phyloP scores from a whole-genome alignment of 1,140 invertebrate genomes.

The Bombus consobrinus region DNA sequence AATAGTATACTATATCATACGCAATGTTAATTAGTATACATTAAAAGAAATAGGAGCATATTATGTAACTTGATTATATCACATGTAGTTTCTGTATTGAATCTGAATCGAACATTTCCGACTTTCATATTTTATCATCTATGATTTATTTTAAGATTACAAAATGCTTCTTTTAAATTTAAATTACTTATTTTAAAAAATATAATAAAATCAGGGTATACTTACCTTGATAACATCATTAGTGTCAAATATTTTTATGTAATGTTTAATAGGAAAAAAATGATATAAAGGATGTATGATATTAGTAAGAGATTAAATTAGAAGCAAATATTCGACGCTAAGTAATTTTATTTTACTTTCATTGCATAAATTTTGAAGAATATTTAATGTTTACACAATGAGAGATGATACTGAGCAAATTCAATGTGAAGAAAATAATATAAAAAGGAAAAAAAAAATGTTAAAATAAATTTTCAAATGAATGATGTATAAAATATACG shows the following conservation, averaged over 20 bases:
- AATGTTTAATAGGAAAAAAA: not conserved
- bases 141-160: constrained; percentile 4
- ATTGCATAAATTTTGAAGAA: not conserved
- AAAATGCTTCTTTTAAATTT: not conserved
- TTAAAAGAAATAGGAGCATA: not conserved
- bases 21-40: not conserved
- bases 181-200: not conserved
- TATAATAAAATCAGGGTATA: not conserved
- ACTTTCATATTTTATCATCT: not conserved
- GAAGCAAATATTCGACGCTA: not conserved
- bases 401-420: not conserved
- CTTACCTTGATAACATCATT: constrained; percentile 3
- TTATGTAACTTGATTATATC: constrained; percentile 18
- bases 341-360: not conserved
- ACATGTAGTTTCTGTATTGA: constrained; percentile 9
- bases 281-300: constrained; percentile 1
- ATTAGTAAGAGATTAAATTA: not conserved
- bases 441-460: constrained; percentile 7
- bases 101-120: not conserved
- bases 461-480: not conserved
- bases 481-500: constrained; percentile 16
- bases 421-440: not conserved
- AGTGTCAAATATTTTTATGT: not conserved
- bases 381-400: not conserved
- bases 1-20: constrained; percentile 19